Conservation (phyloP, 2,113 vertebrate species). For the Lonchura striata region DNA sequence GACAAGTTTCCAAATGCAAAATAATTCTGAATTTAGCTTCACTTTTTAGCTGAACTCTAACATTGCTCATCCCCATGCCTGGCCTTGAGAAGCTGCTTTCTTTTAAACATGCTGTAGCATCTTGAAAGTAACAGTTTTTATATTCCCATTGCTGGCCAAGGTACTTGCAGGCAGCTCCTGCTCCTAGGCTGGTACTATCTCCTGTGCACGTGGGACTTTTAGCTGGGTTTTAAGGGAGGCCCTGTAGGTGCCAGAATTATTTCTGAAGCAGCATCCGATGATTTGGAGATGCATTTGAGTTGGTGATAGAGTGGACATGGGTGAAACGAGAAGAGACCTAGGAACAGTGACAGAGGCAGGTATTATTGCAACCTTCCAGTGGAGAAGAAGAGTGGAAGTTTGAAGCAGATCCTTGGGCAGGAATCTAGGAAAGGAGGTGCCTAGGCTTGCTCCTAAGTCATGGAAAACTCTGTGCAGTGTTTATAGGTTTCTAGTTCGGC, state of each 20-base stretch:
- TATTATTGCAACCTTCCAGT: not conserved
- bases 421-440: not conserved
- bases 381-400: not conserved
- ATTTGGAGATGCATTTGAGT: not conserved
- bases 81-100: not conserved
- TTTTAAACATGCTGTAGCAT: not conserved
- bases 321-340: not conserved
- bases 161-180: not conserved
- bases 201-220: not conserved
- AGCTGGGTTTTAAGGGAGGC: not conserved
- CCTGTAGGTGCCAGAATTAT: not conserved
- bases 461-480: not conserved
- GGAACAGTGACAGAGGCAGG: not conserved
- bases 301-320: not conserved
- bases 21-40: not conserved
- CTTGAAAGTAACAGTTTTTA: not conserved
- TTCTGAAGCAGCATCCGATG: not conserved
- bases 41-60: not conserved
- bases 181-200: not conserved
- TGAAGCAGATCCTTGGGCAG: not conserved
- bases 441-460: not conserved
- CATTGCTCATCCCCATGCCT: not conserved
- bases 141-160: not conserved
- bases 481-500: not conserved
- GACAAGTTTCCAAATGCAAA: not conserved